A percentile compares a stretch with the other conserved stretches of the same genome.
Evolutionary conservation across 2,888 invertebrate species (phyloP).

Genomic region (Melieria picta): DNA sequence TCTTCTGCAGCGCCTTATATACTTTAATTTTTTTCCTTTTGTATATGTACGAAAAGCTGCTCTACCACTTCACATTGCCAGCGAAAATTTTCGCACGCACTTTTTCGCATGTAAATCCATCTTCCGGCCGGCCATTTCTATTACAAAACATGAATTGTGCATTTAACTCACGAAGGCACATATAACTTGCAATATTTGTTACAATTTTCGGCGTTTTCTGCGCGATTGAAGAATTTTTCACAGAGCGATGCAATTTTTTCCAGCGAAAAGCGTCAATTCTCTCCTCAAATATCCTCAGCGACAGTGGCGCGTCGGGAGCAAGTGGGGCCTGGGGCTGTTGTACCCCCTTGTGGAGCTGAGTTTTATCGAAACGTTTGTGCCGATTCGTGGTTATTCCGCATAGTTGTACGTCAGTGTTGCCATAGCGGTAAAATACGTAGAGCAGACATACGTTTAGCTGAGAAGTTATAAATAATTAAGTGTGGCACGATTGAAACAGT

Average conservation of each 20-base stretch:
- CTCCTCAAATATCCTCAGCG: no score
- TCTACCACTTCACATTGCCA: slow-evolving; percentile 15
- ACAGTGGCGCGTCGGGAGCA: no score
- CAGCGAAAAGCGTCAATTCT: slow-evolving; percentile 36
- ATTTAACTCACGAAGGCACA: slow-evolving; percentile 37
- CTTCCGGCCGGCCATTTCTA: slow-evolving; percentile 19
- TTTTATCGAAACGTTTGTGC: no score
- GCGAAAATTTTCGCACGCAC: slow-evolving; percentile 26
- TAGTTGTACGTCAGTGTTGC: no score
- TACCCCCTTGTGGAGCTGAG: no score
- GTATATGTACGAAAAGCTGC: slow-evolving; percentile 32
- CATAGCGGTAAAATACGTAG: no score
- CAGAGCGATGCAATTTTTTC: slow-evolving; percentile 36
- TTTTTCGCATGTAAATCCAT: slow-evolving; percentile 24
- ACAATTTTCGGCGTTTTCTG: slow-evolving; percentile 25
- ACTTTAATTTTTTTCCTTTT: slow-evolving; percentile 27
- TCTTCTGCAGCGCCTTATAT: slow-evolving; percentile 27
- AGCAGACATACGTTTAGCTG: no score
- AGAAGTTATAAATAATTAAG: no score
- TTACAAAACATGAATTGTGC: slow-evolving; percentile 27
- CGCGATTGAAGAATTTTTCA: slow-evolving; percentile 32
- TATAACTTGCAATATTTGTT: slow-evolving; percentile 29
- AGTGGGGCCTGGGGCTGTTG: no score
- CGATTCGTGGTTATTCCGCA: no score
- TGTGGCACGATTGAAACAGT: no score